phyloP scores from a whole-genome alignment of 2,797 vertebrate genomes.

The Merluccius polli region DNA sequence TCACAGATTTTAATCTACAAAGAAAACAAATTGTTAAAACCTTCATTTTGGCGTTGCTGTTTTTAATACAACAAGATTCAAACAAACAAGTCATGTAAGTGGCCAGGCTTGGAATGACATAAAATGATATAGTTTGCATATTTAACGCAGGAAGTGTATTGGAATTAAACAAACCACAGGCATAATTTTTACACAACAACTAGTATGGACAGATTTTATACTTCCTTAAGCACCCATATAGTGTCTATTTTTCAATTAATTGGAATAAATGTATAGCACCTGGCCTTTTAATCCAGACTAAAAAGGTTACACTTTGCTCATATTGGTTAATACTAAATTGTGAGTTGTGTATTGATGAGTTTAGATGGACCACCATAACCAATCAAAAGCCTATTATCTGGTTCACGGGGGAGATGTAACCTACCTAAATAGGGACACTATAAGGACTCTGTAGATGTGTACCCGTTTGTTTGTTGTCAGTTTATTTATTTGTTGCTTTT shows the following conservation, averaged over 20 bases:
- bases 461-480: slow-evolving; percentile 77
- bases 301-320: slow-evolving; percentile 59
- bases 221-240: slow-evolving; percentile 30
- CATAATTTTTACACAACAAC: slow-evolving; percentile 24
- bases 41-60: background rate
- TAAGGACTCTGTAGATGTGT: slow-evolving; percentile 75
- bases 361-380: slow-evolving; percentile 25
- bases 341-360: slow-evolving; percentile 27
- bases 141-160: slow-evolving; percentile 26
- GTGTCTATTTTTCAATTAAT: too few relatives aligned
- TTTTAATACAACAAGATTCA: slow-evolving; percentile 24
- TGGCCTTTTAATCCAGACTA: slow-evolving; percentile 30
- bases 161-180: slow-evolving; percentile 17
- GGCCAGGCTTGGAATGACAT: slow-evolving; percentile 52
- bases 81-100: slow-evolving; percentile 55
- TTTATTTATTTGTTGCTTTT: slow-evolving; percentile 79
- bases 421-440: slow-evolving; percentile 42
- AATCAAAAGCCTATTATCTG: slow-evolving; percentile 14
- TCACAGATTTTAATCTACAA: slow-evolving; percentile 11
- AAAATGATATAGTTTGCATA: slow-evolving; percentile 39
- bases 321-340: slow-evolving; percentile 34
- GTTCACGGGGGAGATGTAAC: slow-evolving; percentile 62
- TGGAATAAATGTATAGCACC: slow-evolving; percentile 43
- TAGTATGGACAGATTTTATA: slow-evolving; percentile 33
- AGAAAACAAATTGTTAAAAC: background rate